Evolutionary conservation across 2,797 vertebrate species (phyloP).

Genomic region (Melanotaenia maccullochi): DNA sequence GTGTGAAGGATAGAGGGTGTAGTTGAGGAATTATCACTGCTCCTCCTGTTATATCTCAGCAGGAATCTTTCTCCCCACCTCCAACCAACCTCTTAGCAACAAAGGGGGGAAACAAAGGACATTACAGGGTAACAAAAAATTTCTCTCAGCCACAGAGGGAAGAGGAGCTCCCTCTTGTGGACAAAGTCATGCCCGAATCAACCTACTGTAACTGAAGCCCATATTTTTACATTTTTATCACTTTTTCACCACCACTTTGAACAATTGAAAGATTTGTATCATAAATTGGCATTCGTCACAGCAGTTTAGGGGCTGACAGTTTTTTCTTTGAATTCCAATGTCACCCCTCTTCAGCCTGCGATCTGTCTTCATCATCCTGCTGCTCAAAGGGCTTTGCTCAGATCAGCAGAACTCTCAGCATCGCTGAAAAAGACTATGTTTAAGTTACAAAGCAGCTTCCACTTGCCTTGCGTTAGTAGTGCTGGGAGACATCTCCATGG

Average conservation of each 20-base stretch:
- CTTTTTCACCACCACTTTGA: neutral
- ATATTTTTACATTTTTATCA: neutral
- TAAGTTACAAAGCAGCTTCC: conserved; percentile 51
- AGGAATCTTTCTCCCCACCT: conserved; percentile 33
- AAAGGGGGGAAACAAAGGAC: neutral
- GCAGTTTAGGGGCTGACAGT: conserved; percentile 12
- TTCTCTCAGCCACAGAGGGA: conserved; percentile 3
- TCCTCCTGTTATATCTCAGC: conserved; percentile 34
- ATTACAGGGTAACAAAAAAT: conserved; percentile 2
- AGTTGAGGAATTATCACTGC: conserved; percentile 38
- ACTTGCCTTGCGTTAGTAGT: conserved; percentile 44
- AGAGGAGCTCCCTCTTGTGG: conserved; percentile 55
- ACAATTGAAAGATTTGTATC: conserved; percentile 17
- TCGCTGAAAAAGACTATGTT: conserved; percentile 40
- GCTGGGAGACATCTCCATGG: conserved; percentile 68
- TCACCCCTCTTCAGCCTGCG: conserved; percentile 33
- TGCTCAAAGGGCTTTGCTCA: conserved; percentile 31
- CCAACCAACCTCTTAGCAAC: conserved; percentile 15
- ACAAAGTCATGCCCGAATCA: neutral
- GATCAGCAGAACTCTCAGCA: conserved; percentile 44
- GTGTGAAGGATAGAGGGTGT: conserved; percentile 42
- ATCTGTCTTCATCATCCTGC: conserved; percentile 36
- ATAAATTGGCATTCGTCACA: conserved; percentile 37
- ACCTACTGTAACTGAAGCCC: neutral
- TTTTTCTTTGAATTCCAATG: conserved; percentile 47